A percentile compares a stretch with the other conserved stretches of the same genome.
phyloP scores from a whole-genome alignment of 2,888 invertebrate species.

The Mimachlamys varia region DNA sequence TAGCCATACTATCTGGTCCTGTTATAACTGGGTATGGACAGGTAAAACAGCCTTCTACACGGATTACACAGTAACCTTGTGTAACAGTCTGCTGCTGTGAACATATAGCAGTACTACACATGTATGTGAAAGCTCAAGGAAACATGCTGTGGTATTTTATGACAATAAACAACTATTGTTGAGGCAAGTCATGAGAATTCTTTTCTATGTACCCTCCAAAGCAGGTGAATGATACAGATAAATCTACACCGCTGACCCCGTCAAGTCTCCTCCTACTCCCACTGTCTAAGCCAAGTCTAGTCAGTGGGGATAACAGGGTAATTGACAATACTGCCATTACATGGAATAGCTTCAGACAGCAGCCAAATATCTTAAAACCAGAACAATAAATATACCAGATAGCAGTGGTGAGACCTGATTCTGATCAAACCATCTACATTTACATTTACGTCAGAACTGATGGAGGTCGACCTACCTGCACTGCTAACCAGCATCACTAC shows the following conservation, averaged over 20 bases:
- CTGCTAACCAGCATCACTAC: not conserved
- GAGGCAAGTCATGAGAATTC: not conserved
- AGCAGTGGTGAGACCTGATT: not conserved
- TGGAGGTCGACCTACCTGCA: not conserved
- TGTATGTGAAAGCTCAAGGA: not conserved
- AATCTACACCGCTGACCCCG: not conserved
- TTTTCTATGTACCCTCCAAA: not conserved
- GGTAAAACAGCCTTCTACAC: not conserved
- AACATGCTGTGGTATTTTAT: not conserved
- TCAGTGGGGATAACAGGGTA: not conserved
- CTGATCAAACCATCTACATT: conserved; percentile 11
- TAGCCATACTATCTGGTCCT: not conserved
- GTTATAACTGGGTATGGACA: not conserved
- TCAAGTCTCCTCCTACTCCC: too few relatives aligned
- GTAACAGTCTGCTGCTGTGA: not conserved
- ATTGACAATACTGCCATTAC: not conserved
- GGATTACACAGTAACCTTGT: not conserved
- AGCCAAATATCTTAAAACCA: not conserved
- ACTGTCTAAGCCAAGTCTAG: not conserved
- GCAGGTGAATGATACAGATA: not conserved
- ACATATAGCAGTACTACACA: not conserved
- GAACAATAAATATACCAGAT: not conserved
- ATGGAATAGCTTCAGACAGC: not conserved
- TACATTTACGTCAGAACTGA: not conserved
- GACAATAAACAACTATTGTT: not conserved